These are phyloP conservation scores for Carpatolechia fugitivella DNA, from an alignment of 2,888 invertebrate genomes.

Conservation along the genomic window DNA sequence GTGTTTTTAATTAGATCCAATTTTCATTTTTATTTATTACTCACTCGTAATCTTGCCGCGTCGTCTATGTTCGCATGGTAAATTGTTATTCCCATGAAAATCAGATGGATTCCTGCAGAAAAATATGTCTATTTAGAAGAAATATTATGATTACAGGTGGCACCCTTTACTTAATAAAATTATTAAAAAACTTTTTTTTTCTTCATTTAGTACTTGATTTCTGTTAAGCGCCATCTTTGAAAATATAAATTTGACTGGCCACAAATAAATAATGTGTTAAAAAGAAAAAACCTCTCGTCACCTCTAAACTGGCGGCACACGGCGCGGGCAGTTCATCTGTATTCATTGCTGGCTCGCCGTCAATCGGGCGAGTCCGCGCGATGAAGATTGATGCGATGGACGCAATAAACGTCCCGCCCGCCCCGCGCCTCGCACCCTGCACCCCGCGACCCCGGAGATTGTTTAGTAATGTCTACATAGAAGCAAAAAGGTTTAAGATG, in stretches of 20 bases:
- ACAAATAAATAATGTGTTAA: neutral
- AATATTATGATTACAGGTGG: too few species aligned
- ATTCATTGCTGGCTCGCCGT: slow-evolving; percentile 48
- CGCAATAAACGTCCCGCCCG: slow-evolving; percentile 34
- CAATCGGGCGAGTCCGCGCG: slow-evolving; percentile 39
- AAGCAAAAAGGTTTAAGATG: neutral
- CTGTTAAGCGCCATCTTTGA: too few species aligned
- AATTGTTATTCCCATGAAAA: too few species aligned
- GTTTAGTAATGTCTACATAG: neutral
- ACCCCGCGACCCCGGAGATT: neutral
- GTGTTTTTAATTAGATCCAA: too few species aligned
- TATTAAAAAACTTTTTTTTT: too few species aligned
- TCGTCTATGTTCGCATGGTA: too few species aligned
- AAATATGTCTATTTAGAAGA: too few species aligned
- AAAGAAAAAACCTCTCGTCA: neutral
- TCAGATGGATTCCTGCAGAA: too few species aligned
- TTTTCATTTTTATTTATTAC: too few species aligned
- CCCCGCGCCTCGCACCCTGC: neutral
- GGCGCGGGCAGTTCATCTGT: slow-evolving; percentile 32
- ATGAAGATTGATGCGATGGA: slow-evolving; percentile 49
- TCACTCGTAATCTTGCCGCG: too few species aligned
- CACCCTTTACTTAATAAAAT: too few species aligned
- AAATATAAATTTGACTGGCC: neutral
- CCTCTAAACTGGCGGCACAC: neutral
- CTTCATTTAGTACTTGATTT: too few species aligned